Percentiles rank a stretch among this genome's conserved stretches.
These are phyloP conservation scores for Dipus sagitta DNA, from an alignment of 2,797 vertebrate genomes.

Conservation along the genomic window DNA sequence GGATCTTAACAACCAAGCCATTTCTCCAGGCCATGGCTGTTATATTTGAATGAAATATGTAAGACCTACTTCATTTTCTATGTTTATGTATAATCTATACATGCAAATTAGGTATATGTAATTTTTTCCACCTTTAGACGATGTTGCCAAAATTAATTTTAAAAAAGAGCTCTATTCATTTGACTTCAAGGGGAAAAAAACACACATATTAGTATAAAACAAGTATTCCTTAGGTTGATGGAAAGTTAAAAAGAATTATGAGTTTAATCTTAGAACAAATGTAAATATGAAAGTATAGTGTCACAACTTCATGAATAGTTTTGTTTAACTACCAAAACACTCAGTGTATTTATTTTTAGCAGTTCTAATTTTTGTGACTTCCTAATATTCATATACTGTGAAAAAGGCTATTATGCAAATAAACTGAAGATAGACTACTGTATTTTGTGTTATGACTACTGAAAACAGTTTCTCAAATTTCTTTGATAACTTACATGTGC, in stretches of 20 bases:
- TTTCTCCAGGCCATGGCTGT: no score
- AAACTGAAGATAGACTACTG: not conserved
- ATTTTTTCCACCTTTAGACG: not conserved
- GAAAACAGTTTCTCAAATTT: not conserved
- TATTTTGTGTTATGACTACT: not conserved
- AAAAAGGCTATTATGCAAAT: not conserved
- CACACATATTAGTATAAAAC: not conserved
- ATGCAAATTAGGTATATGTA: not conserved
- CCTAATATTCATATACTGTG: no score
- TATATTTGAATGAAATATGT: not conserved
- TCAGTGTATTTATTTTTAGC: not conserved
- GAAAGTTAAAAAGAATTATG: not conserved
- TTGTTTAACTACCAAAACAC: not conserved
- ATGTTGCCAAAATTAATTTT: conserved; percentile 2
- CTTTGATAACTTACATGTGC: not conserved
- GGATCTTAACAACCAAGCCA: no score
- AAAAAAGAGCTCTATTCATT: not conserved
- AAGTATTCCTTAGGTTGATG: not conserved
- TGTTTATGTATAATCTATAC: not conserved
- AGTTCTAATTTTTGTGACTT: not conserved
- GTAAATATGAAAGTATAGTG: not conserved
- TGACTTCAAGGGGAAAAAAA: not conserved
- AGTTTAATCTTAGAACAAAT: not conserved
- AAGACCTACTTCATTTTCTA: not conserved
- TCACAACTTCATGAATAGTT: not conserved